phyloP scores from a whole-genome alignment of 2,797 vertebrate genomes.

The Oreochromis grahami region DNA sequence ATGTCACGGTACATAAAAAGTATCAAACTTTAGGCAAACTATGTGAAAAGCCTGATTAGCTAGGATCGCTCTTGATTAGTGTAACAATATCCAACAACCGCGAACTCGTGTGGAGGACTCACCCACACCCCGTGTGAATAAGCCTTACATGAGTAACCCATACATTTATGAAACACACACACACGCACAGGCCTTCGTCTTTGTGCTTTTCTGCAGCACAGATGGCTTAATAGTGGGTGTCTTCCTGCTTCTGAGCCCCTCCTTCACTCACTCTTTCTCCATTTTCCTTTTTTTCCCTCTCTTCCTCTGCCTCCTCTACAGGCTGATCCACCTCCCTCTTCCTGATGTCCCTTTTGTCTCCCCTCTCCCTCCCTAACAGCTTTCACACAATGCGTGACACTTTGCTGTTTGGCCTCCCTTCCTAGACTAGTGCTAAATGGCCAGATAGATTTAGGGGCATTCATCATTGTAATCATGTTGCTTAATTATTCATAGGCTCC shows the following conservation, averaged over 20 bases:
- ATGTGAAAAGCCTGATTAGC: background rate
- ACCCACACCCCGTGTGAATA: constrained; percentile 15
- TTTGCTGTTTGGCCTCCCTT: constrained; percentile 34
- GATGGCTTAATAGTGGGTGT: constrained; percentile 67
- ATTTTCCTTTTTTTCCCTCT: background rate
- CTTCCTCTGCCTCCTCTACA: constrained; percentile 19
- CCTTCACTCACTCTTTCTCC: constrained; percentile 18
- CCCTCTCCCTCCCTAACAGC: constrained; percentile 36
- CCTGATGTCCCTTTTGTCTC: constrained; percentile 12
- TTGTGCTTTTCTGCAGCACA: constrained; percentile 57
- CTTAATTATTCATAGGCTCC: constrained; percentile 78
- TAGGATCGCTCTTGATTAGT: background rate
- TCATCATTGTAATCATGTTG: constrained; percentile 77
- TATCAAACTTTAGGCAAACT: background rate
- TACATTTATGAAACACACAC: background rate
- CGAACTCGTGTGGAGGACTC: constrained; percentile 15
- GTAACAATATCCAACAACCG: constrained; percentile 16
- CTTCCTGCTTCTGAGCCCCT: constrained; percentile 43
- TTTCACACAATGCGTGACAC: constrained; percentile 58
- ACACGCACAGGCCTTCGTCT: constrained; percentile 24
- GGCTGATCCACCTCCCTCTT: constrained; percentile 10
- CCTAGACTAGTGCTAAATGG: constrained; percentile 61
- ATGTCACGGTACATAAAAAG: background rate
- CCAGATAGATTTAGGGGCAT: constrained; percentile 68
- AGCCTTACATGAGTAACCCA: background rate